Conservation (phyloP, 2,797 vertebrate species). For the Echeneis naucrates region DNA sequence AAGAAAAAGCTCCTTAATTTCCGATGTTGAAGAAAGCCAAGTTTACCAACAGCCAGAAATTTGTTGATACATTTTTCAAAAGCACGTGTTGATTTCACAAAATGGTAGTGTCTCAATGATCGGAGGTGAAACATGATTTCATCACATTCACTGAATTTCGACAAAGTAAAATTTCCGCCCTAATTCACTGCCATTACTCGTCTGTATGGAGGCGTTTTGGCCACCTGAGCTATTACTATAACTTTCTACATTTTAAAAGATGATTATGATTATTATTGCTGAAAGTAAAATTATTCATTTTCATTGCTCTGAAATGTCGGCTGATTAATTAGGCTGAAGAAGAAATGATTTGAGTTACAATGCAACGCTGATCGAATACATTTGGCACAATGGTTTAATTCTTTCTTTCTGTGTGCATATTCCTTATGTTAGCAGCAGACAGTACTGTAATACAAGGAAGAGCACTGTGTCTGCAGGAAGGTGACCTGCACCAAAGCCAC, state of each 20-base stretch:
- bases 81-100: neutral
- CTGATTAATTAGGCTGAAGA: neutral
- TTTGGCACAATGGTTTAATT: neutral
- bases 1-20: conserved; percentile 36
- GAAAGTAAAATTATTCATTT: neutral
- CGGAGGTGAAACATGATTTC: neutral
- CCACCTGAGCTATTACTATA: neutral
- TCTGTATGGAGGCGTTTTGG: neutral
- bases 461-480: conserved; percentile 11
- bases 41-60: neutral
- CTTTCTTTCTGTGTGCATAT: neutral
- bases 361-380: neutral
- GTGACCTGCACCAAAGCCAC: conserved; percentile 38
- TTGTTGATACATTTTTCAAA: no score
- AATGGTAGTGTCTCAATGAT: neutral
- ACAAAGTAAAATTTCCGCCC: neutral
- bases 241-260: neutral
- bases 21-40: neutral
- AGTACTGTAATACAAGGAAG: neutral
- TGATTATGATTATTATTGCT: neutral
- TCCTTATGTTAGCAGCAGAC: neutral
- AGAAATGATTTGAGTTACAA: neutral
- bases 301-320: neutral
- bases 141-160: neutral
- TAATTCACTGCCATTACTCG: neutral